Evolutionary conservation across 2,888 invertebrate genomes (phyloP).

Genomic region (Leptura quadrifasciata): DNA sequence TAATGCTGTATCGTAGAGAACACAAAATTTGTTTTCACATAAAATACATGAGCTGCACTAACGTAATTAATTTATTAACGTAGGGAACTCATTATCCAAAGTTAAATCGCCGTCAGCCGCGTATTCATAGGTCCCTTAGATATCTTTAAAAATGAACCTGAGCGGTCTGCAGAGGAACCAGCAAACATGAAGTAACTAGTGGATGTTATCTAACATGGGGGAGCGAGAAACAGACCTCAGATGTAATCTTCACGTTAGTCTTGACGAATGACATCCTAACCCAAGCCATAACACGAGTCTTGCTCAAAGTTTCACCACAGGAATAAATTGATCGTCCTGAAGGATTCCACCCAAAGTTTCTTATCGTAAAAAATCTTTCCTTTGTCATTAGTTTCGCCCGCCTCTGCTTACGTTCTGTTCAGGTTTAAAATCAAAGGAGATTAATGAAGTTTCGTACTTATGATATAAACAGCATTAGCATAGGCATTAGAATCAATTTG

Average conservation of each 20-base stretch:
- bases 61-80: background rate
- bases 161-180: background rate
- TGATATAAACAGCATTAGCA: background rate
- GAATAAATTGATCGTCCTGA: slow-evolving; percentile 35
- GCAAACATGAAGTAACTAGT: slow-evolving; percentile 34
- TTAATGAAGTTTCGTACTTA: background rate
- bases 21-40: too few species aligned
- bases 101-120: background rate
- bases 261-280: slow-evolving; percentile 46
- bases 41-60: too few species aligned
- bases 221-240: slow-evolving; percentile 42
- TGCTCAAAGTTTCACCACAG: slow-evolving; percentile 29
- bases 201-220: slow-evolving; percentile 34
- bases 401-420: background rate
- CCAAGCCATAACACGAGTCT: slow-evolving; percentile 26
- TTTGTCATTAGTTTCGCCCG: slow-evolving; percentile 7
- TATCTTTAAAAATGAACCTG: slow-evolving; percentile 19
- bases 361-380: slow-evolving; percentile 31
- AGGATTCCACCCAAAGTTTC: slow-evolving; percentile 13
- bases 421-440: background rate
- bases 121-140: background rate
- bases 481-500: background rate
- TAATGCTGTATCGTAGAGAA: too few species aligned
- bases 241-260: slow-evolving; percentile 49
- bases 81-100: background rate